Percentiles rank a stretch among this genome's conserved stretches.
Conservation (phyloP, 2,113 vertebrate species). For the Caranx ignobilis region DNA sequence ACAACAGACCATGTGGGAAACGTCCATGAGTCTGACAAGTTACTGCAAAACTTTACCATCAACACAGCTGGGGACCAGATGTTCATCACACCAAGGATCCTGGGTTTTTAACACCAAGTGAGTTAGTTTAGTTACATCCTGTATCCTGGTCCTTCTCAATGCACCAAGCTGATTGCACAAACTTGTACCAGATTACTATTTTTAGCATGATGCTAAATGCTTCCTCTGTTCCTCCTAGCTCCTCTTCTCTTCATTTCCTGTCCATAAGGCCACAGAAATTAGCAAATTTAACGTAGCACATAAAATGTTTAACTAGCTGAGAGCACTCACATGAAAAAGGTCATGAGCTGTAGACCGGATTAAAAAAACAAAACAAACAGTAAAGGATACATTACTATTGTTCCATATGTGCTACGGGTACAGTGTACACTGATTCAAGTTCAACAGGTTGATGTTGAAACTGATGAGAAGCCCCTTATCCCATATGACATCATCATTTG, state of each 20-base stretch:
- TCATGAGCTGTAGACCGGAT: constrained; percentile 33
- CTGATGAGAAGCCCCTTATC: constrained; percentile 44
- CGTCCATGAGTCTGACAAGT: background rate
- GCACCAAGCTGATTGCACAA: background rate
- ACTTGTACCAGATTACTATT: constrained; percentile 12
- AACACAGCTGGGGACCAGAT: background rate
- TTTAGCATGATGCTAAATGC: background rate
- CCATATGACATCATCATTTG: constrained; percentile 25
- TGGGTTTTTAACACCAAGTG: background rate
- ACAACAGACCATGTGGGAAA: constrained; percentile 3
- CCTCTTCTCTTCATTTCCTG: constrained; percentile 4
- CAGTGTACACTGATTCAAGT: constrained; percentile 49
- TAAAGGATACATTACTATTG: constrained; percentile 15
- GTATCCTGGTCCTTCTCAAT: background rate
- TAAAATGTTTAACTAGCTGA: constrained; percentile 24
- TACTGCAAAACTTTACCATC: background rate
- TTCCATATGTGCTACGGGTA: constrained; percentile 43
- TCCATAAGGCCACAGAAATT: constrained; percentile 58
- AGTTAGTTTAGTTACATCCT: background rate
- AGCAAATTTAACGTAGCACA: constrained; percentile 14
- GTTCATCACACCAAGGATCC: background rate
- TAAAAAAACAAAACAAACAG: background rate
- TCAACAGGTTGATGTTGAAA: constrained; percentile 56
- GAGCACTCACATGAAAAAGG: constrained; percentile 47
- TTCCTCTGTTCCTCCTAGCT: constrained; percentile 15